Evolutionary conservation across 2,797 vertebrate genomes (phyloP).

Genomic region (Galagoides demidoff): DNA sequence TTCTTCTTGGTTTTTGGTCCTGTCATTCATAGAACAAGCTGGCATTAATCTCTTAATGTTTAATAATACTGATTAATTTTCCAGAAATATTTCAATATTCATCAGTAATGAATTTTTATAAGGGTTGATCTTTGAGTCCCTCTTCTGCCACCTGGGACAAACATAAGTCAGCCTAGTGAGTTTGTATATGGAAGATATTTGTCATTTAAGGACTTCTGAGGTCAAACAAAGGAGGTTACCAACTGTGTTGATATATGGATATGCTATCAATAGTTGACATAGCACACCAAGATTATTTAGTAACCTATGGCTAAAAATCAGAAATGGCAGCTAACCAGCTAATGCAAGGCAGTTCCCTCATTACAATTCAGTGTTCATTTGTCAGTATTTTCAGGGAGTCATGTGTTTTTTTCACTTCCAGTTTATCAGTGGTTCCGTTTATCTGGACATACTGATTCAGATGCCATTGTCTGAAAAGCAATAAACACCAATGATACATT

Average conservation of each 20-base stretch:
- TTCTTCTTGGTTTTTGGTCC: slow-evolving; percentile 45
- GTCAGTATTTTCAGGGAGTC: neutral
- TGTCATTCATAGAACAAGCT: slow-evolving; percentile 50
- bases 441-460: neutral
- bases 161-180: slow-evolving; percentile 33
- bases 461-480: neutral
- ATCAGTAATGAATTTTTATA: slow-evolving; percentile 84
- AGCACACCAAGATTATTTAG: neutral
- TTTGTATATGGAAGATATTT: slow-evolving; percentile 56
- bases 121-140: slow-evolving; percentile 77
- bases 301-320: neutral
- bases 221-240: slow-evolving; percentile 59
- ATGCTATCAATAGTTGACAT: slow-evolving; percentile 7
- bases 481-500: neutral
- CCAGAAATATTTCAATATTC: slow-evolving; percentile 80
- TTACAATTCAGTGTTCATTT: neutral
- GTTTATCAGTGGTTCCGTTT: neutral
- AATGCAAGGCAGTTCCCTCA: neutral
- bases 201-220: slow-evolving; percentile 71
- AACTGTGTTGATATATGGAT: slow-evolving; percentile 18
- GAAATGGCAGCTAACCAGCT: neutral
- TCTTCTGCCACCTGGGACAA: slow-evolving; percentile 56
- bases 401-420: neutral
- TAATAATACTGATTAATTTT: slow-evolving; percentile 78
- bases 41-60: slow-evolving; percentile 67